Conservation (phyloP, 30 jellyfish, hydroid and myxozoan species). For the Aurelia aurita region DNA sequence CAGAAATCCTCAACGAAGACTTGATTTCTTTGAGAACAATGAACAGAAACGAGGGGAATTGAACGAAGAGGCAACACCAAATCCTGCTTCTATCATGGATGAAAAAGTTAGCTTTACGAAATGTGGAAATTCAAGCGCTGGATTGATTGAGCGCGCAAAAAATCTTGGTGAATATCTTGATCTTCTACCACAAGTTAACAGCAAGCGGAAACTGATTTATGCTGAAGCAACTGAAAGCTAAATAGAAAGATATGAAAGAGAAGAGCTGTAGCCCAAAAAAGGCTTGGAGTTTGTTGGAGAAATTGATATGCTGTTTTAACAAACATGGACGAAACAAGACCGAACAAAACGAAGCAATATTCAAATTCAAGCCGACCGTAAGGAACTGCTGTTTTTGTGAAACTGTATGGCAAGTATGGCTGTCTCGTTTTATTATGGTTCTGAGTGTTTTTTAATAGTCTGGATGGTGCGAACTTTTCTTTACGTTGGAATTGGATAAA, state of each 20-base stretch:
- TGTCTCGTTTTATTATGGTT: too few species aligned
- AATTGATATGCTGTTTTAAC: background rate
- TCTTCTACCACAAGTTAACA: constrained; percentile 31
- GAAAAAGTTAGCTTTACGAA: background rate
- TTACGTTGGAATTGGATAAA: too few species aligned
- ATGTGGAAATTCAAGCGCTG: background rate
- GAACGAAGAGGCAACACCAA: constrained; percentile 54
- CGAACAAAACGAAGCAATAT: too few species aligned
- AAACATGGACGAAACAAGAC: too few species aligned
- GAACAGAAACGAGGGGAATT: background rate
- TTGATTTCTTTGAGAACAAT: constrained; percentile 23
- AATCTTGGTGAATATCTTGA: constrained; percentile 6
- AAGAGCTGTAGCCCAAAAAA: background rate
- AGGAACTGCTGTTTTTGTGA: too few species aligned
- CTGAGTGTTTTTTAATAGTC: too few species aligned
- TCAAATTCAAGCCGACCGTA: too few species aligned
- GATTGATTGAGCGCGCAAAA: background rate
- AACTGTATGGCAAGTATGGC: too few species aligned
- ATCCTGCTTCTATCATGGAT: constrained; percentile 14
- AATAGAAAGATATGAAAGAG: too few species aligned
- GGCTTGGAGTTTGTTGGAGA: background rate
- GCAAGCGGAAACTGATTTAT: constrained; percentile 42
- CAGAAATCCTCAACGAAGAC: constrained; percentile 45
- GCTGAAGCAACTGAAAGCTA: constrained; percentile 19
- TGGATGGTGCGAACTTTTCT: too few species aligned